Percentiles rank a stretch among this genome's conserved stretches.
Conservation (phyloP, 2,113 vertebrate species). For the Gulo gulo region DNA sequence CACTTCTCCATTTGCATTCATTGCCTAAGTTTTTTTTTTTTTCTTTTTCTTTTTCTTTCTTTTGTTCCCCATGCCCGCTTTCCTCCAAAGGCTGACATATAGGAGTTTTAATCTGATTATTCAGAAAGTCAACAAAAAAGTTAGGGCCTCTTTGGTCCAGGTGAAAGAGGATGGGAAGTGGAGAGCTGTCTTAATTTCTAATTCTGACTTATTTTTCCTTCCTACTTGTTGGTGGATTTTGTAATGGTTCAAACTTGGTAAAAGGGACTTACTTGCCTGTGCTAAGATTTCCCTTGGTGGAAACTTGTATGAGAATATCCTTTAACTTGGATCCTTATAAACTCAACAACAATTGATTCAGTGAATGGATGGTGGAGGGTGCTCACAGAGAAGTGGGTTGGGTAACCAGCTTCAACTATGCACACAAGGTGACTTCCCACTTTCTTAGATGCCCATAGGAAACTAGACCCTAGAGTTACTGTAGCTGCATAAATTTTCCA, state of each 20-base stretch:
- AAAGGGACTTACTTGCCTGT: not conserved
- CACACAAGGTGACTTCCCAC: not conserved
- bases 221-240: not conserved
- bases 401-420: not conserved
- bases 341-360: not conserved
- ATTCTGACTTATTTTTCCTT: not conserved
- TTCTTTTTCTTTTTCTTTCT: too few relatives aligned
- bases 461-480: not conserved
- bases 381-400: not conserved
- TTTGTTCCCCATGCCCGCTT: not conserved
- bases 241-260: not conserved
- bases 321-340: not conserved
- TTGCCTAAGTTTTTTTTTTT: too few relatives aligned
- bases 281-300: slow-evolving; percentile 72
- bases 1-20: too few relatives aligned
- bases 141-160: not conserved
- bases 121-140: not conserved
- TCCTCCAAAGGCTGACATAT: not conserved
- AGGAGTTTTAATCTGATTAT: not conserved
- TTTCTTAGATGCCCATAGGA: not conserved
- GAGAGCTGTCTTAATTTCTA: not conserved
- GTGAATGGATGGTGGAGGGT: not conserved
- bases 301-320: not conserved
- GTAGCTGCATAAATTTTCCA: not conserved
- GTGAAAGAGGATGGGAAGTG: not conserved